phyloP scores from a whole-genome alignment of 1,140 invertebrate species.

The Ditylenchus dipsaci region DNA sequence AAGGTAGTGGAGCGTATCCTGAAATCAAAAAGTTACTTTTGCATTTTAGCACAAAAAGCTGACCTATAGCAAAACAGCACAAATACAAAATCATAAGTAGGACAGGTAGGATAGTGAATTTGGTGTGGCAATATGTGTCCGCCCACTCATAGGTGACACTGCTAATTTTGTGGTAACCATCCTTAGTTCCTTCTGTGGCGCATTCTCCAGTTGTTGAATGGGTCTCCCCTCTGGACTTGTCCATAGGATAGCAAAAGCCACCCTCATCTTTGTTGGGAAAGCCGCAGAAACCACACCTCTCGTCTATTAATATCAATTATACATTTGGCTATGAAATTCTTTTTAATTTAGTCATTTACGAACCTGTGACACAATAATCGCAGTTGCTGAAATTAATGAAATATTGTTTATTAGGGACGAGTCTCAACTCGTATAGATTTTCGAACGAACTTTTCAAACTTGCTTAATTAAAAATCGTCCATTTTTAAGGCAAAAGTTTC shows the following conservation, averaged over 20 bases:
- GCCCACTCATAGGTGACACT: constrained; percentile 32
- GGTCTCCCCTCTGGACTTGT: constrained; percentile 14
- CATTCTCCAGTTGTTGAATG: constrained; percentile 25
- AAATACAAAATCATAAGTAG: constrained; percentile 54
- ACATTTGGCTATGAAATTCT: too few relatives aligned
- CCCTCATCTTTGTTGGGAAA: background rate
- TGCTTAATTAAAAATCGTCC: too few relatives aligned
- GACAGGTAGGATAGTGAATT: constrained; percentile 46
- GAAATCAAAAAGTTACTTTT: background rate
- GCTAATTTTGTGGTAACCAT: constrained; percentile 12
- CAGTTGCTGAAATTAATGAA: constrained; percentile 45
- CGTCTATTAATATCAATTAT: too few relatives aligned
- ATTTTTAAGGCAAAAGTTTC: too few relatives aligned
- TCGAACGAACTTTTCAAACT: too few relatives aligned
- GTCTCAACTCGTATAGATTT: too few relatives aligned
- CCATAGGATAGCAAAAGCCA: constrained; percentile 28
- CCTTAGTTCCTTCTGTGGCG: constrained; percentile 1
- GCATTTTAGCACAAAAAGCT: background rate
- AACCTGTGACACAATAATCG: constrained; percentile 36
- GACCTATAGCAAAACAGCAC: constrained; percentile 43
- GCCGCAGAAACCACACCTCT: constrained; percentile 35
- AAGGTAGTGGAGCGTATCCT: constrained; percentile 68
- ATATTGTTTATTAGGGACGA: too few relatives aligned
- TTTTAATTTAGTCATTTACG: too few relatives aligned
- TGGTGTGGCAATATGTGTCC: constrained; percentile 41